Conservation (phyloP, 2,113 vertebrate genomes). For the Aramus guarauna region DNA sequence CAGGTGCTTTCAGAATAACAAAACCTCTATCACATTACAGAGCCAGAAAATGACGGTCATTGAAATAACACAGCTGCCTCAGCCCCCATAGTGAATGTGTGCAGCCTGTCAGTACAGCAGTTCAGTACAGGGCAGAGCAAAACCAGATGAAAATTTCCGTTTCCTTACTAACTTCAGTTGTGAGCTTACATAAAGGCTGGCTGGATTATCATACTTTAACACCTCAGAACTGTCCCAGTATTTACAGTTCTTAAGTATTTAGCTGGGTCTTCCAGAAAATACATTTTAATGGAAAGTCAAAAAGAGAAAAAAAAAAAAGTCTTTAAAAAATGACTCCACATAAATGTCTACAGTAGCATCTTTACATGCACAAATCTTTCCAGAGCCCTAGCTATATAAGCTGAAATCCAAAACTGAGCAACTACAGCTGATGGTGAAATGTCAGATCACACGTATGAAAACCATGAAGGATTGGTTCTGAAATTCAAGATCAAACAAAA, state of each 20-base stretch:
- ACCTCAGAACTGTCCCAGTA: not conserved
- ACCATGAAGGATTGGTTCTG: not conserved
- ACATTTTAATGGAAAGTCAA: not conserved
- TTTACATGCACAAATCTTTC: not conserved
- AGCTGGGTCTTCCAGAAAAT: not conserved
- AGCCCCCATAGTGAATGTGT: not conserved
- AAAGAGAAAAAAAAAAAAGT: not conserved
- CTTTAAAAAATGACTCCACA: not conserved
- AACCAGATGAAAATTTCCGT: not conserved
- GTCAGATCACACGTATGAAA: constrained; percentile 19
- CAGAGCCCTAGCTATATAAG: not conserved
- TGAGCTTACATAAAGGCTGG: not conserved
- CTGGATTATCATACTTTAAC: not conserved
- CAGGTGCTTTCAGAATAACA: not conserved
- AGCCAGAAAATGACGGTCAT: not conserved
- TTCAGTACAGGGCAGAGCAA: not conserved
- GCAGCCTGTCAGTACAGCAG: not conserved
- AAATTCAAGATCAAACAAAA: constrained; percentile 43
- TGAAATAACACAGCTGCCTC: not conserved
- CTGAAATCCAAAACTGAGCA: constrained; percentile 4
- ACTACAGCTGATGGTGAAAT: constrained; percentile 18
- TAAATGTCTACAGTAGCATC: not conserved
- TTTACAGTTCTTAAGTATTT: not conserved
- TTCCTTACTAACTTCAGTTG: not conserved
- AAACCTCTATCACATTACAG: not conserved